Evolutionary conservation across 2,888 invertebrate genomes (phyloP).

Genomic region (Tipula unca): DNA sequence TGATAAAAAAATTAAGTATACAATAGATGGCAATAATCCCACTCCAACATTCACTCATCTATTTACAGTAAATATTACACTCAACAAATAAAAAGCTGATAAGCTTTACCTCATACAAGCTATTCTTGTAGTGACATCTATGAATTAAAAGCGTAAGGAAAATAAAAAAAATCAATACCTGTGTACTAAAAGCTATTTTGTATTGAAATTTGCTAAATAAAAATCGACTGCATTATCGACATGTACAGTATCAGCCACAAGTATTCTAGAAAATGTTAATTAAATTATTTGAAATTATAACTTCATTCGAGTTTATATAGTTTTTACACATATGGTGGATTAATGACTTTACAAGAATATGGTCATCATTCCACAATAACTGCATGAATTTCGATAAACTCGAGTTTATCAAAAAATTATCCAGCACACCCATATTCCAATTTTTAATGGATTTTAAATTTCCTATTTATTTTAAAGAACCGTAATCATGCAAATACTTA

Average conservation of each 20-base stretch:
- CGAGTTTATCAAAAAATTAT: not conserved
- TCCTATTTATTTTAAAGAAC: not conserved
- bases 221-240: not conserved
- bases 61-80: too few species aligned
- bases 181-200: not conserved
- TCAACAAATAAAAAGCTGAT: too few species aligned
- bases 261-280: not conserved
- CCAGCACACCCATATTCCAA: not conserved
- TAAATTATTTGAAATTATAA: not conserved
- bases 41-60: too few species aligned
- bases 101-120: too few species aligned
- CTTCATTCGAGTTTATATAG: not conserved
- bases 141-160: not conserved
- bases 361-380: not conserved
- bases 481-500: not conserved
- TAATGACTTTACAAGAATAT: not conserved
- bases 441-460: conserved; percentile 14
- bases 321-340: not conserved
- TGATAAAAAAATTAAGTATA: too few species aligned
- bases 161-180: not conserved
- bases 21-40: too few species aligned
- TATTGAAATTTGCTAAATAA: not conserved
- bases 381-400: not conserved
- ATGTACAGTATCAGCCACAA: not conserved
- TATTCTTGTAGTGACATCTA: not conserved